Evolutionary conservation across 2,888 invertebrate genomes (phyloP).

Genomic region (Pomacea canaliculata): DNA sequence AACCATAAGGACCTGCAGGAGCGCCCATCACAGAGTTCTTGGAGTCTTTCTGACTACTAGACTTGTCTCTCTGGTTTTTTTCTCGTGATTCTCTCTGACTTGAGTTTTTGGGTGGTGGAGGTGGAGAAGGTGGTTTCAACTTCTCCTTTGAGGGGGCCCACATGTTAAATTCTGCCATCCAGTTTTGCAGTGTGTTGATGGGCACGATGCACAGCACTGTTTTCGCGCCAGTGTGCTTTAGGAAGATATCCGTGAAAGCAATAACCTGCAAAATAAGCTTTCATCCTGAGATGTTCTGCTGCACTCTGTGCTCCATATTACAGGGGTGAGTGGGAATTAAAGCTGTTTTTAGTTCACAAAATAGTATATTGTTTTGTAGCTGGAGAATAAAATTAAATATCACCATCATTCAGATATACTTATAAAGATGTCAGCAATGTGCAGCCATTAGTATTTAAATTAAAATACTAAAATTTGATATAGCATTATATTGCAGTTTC

Average conservation of each 20-base stretch:
- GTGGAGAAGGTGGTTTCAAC: slow-evolving; percentile 25
- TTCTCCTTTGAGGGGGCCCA: slow-evolving; percentile 81
- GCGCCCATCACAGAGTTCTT: not conserved
- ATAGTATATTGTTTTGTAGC: not conserved
- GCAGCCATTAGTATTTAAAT: too few relatives aligned
- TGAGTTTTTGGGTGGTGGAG: slow-evolving; percentile 11
- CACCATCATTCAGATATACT: too few relatives aligned
- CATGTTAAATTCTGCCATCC: slow-evolving; percentile 97
- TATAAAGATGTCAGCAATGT: too few relatives aligned
- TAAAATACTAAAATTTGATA: too few relatives aligned
- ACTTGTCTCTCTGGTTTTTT: slow-evolving; percentile 13
- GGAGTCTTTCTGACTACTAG: slow-evolving; percentile 3
- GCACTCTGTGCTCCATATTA: not conserved
- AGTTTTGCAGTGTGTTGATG: slow-evolving; percentile 98
- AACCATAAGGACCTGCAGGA: not conserved
- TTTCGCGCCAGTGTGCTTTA: slow-evolving; percentile 88
- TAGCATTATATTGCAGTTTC: too few relatives aligned
- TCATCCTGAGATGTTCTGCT: not conserved
- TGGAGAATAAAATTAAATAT: not conserved
- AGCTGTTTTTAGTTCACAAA: not conserved
- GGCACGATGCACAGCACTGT: slow-evolving; percentile 97
- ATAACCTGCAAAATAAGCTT: slow-evolving; percentile 75
- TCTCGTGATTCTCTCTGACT: slow-evolving; percentile 9
- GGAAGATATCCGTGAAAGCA: slow-evolving; percentile 95
- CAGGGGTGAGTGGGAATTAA: not conserved